Evolutionary conservation across 2,888 invertebrate species (phyloP).

Genomic region (Nomada ferruginata): DNA sequence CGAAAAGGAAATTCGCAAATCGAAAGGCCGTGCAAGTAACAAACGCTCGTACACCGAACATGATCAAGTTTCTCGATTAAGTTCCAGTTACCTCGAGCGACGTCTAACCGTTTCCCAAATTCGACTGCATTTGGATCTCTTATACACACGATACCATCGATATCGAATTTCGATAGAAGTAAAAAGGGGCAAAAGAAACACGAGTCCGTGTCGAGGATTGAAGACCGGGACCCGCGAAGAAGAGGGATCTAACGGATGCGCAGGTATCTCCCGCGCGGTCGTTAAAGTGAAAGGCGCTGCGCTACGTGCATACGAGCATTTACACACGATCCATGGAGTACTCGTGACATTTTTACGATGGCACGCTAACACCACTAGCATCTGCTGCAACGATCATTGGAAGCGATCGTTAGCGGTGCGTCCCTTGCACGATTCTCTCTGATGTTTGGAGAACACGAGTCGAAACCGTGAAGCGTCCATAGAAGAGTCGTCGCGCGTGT

Average conservation of each 20-base stretch:
- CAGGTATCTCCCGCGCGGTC: constrained; percentile 34
- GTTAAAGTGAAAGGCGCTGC: constrained; percentile 60
- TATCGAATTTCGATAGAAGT: not conserved
- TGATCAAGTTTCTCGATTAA: not conserved
- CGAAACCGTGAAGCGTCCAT: not conserved
- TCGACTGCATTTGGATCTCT: too few relatives aligned
- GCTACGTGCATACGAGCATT: constrained; percentile 29
- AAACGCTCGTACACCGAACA: constrained; percentile 1
- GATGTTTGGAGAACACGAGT: constrained; percentile 28
- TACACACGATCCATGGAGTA: constrained; percentile 48
- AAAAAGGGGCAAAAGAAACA: not conserved
- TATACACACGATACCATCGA: not conserved
- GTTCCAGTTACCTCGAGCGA: not conserved
- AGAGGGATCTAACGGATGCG: constrained; percentile 42
- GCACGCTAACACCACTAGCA: constrained; percentile 33
- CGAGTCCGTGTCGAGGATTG: constrained; percentile 22
- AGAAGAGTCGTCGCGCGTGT: not conserved
- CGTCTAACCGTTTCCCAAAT: not conserved
- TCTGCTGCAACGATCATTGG: constrained; percentile 31
- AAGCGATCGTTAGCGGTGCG: constrained; percentile 39
- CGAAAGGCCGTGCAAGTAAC: not conserved
- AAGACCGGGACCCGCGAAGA: constrained; percentile 21
- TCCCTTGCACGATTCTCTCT: constrained; percentile 17
- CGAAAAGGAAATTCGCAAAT: constrained; percentile 9
- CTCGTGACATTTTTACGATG: constrained; percentile 67